Conservation (phyloP, 2,888 invertebrate species). For the Rhingia campestris region DNA sequence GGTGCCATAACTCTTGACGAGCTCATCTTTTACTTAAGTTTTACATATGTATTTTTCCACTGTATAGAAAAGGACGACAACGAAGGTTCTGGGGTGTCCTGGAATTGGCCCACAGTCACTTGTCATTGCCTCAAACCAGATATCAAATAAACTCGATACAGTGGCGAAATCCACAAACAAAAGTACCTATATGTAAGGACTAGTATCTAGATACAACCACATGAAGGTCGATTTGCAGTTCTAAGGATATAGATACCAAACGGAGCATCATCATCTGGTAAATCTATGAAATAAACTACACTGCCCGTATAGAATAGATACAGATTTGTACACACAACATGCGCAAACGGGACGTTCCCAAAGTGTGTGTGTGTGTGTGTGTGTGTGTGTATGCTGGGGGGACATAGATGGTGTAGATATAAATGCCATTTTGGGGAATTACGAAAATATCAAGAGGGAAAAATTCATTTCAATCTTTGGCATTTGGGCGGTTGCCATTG, state of each 20-base stretch:
- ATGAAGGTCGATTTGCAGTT: slow-evolving; percentile 32
- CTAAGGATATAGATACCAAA: slow-evolving; percentile 14
- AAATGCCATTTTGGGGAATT: slow-evolving; percentile 67
- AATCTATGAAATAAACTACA: slow-evolving; percentile 38
- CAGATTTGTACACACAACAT: slow-evolving; percentile 37
- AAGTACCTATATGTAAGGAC: background rate
- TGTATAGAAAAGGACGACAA: background rate
- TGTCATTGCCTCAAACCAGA: slow-evolving; percentile 59
- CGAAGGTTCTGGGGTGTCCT: slow-evolving; percentile 17
- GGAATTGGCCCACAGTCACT: slow-evolving; percentile 47
- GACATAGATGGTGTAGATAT: slow-evolving; percentile 32
- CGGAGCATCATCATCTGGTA: slow-evolving; percentile 9
- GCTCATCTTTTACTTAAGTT: slow-evolving; percentile 83
- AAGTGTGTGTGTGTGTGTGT: background rate
- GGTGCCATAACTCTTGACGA: slow-evolving; percentile 83
- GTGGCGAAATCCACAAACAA: slow-evolving; percentile 29
- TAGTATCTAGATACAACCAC: slow-evolving; percentile 13
- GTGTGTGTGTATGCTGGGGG: background rate
- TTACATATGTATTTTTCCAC: slow-evolving; percentile 79
- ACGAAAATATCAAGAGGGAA: slow-evolving; percentile 68
- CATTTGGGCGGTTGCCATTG: slow-evolving; percentile 39
- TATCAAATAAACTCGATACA: slow-evolving; percentile 58
- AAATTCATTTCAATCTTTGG: slow-evolving; percentile 71
- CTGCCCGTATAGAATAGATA: slow-evolving; percentile 29
- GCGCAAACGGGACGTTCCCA: slow-evolving; percentile 25